phyloP scores from a whole-genome alignment of 2,113 vertebrate genomes.

The Oceanodroma tethys region DNA sequence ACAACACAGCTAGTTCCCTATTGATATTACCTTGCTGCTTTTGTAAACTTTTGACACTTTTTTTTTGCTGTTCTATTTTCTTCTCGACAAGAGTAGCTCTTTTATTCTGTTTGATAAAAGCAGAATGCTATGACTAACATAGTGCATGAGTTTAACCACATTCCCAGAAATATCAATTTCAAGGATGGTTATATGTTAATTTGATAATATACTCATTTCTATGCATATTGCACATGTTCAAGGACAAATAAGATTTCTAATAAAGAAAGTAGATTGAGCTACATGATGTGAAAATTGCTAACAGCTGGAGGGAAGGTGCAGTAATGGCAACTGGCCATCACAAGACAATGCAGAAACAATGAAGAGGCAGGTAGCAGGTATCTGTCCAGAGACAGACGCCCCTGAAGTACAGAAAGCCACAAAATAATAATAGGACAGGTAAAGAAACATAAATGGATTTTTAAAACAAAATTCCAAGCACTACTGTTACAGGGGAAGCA shows the following conservation, averaged over 20 bases:
- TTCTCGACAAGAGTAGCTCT: background rate
- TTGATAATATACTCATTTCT: background rate
- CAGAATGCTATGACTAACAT: background rate
- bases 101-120: background rate
- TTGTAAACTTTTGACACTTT: background rate
- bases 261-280: background rate
- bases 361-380: background rate
- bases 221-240: background rate
- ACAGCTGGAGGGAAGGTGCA: background rate
- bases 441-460: background rate
- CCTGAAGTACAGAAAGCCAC: background rate
- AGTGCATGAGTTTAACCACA: background rate
- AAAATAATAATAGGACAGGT: background rate
- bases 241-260: background rate
- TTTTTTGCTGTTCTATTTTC: background rate
- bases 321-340: background rate
- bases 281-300: background rate
- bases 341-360: background rate
- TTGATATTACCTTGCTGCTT: background rate
- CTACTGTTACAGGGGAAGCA: background rate
- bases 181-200: background rate
- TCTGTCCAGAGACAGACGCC: background rate
- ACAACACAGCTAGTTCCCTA: background rate
- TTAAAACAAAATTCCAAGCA: background rate
- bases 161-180: background rate